Base-by-base conservation (phyloP, 2,797 vertebrate species). In the Pseudotriccus pelzelni region DNA sequence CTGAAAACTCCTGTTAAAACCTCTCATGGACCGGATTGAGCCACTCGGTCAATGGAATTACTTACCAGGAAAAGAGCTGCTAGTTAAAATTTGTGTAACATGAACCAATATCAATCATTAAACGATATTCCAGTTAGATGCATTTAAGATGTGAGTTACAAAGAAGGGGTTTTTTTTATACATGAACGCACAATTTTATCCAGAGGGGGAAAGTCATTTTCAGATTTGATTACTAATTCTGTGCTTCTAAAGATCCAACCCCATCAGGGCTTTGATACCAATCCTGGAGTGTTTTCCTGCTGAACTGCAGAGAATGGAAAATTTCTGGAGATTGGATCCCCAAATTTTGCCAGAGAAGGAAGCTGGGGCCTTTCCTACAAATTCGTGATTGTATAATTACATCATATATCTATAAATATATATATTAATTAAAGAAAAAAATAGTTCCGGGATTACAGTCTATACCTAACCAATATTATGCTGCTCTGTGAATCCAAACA, bases 251-350 rank as follows among this genome's bases (percentile, higher is more conserved):
- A 87, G 32, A 34, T 15, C 6, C 58, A 84, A 34, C 27, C 69
- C 56, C 68, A 75, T n/a, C 36, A 36, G 59, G 39, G 55, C 2
- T 60, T 21, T 1, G 9, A 30, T 32, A 39, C 10, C 14, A 21
- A 24, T 5, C 34, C 30, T 41, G 25, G 2, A 2, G 7, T 2
- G 0, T 14, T 7, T 37, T 6, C 24, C 14, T 27, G 37, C 62
- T 66, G 44, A 41, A 52, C 11, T 22, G 28, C 34, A 79, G 72
- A 69, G 15, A 2, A 1, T 30, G 2, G 1, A 37, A 27, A 7
- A 27, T 37, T 85, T 77, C 52, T 55, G 67, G 52, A 83, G 50
- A 8, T 1, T 24, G 20, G 12, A 8, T 21, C 22, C 14, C 46
- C 5, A 27, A 0, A 39, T 64, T 89, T 76, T 49, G 11, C 25